Evolutionary conservation across 1,140 invertebrate genomes (phyloP).

Genomic region (Parapsyche elsis): DNA sequence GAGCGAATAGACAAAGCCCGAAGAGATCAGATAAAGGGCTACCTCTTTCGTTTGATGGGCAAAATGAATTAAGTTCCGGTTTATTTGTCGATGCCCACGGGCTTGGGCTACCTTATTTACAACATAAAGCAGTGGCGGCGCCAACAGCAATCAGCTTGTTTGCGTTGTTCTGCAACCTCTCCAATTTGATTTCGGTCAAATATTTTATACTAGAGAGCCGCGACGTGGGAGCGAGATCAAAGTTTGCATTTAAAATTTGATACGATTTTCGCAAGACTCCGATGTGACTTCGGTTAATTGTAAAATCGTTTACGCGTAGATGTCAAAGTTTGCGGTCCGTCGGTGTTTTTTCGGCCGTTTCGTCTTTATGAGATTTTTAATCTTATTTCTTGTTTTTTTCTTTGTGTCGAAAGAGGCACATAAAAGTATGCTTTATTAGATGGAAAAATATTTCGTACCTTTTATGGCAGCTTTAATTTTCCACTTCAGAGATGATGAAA

Average conservation of each 20-base stretch:
- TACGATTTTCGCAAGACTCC: no score
- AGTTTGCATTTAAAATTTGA: background rate
- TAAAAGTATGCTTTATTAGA: slow-evolving; percentile 39
- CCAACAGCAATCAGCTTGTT: background rate
- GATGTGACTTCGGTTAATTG: no score
- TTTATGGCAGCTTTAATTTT: slow-evolving; percentile 42
- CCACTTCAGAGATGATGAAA: slow-evolving; percentile 40
- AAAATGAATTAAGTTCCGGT: background rate
- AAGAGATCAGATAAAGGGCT: slow-evolving; percentile 12
- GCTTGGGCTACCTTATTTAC: background rate
- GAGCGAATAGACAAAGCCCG: background rate
- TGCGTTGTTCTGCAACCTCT: background rate
- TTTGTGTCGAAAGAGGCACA: background rate
- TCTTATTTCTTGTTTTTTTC: slow-evolving; percentile 17
- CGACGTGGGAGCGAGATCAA: background rate
- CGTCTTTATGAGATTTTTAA: slow-evolving; percentile 23
- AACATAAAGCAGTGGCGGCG: background rate
- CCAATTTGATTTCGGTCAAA: background rate
- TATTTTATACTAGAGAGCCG: background rate
- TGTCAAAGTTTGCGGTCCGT: background rate
- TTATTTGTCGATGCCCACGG: slow-evolving; percentile 5
- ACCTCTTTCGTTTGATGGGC: background rate
- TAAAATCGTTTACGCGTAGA: background rate
- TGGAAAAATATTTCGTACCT: slow-evolving; percentile 38
- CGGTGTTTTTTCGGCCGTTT: background rate